Conservation (phyloP, 2,888 invertebrate species). For the Masnerella sp. region DNA sequence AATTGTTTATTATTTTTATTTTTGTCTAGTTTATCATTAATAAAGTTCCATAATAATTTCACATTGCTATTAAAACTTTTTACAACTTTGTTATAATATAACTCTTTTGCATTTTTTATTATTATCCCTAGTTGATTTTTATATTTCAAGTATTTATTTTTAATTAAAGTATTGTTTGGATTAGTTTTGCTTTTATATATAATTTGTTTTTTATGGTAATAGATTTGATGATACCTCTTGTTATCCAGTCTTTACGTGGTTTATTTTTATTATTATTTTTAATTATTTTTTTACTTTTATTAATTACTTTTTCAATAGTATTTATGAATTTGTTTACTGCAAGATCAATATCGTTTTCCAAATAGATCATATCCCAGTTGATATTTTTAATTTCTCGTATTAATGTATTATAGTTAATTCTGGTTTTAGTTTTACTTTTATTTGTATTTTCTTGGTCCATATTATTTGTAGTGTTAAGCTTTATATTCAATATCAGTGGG, state of each 20-base stretch:
- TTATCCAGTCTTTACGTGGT: no score
- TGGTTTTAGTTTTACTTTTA: background rate
- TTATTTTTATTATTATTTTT: no score
- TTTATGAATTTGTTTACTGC: background rate
- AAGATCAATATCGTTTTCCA: background rate
- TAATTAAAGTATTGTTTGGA: no score
- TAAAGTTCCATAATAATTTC: background rate
- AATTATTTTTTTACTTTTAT: background rate
- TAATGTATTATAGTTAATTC: background rate
- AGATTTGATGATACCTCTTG: no score
- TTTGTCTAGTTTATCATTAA: background rate
- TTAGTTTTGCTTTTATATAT: background rate
- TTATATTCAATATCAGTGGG: background rate
- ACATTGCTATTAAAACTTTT: background rate
- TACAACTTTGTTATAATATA: no score
- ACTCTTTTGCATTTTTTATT: no score
- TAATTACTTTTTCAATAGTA: background rate
- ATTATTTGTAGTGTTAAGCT: background rate
- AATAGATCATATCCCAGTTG: background rate
- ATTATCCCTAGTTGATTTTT: no score
- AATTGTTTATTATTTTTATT: slow-evolving; percentile 3
- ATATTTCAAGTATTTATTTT: no score
- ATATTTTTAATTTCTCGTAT: background rate
- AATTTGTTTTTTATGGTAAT: no score
- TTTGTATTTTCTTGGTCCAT: background rate